Base-by-base conservation (phyloP, 2,113 vertebrate species). In the Microcebus murinus region DNA sequence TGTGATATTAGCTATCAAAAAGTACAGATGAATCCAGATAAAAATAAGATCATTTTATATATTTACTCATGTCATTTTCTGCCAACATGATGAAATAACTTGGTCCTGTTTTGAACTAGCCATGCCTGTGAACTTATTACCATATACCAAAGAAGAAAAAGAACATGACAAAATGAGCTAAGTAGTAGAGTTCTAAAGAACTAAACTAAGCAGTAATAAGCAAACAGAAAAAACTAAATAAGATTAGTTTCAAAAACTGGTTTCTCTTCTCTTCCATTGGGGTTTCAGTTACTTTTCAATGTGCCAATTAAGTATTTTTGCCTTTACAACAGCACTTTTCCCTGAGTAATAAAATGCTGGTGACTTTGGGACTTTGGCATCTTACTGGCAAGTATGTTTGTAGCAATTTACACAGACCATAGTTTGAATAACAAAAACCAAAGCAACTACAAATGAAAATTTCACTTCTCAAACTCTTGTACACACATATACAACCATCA, bases 401-500 rank as follows among this genome's bases (percentile, higher is more conserved):
- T 17, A 76, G 45, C 10, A 67, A 70, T 74, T 82, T 71, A 82
- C 10, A 31, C 10, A 86, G 29, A 74, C 1, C 50, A 8, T 27
- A 68, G 15, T 70, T 79, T 61, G 45, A 91, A 6, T 29, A 55
- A 31, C 4, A 59, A 52, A 71, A 85, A 55, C 87, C 34, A 95
- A 95, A 17, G 91, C 91, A 96, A 71, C 9, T 90, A 77, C 61
- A 97, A 97, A 90, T 84, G 89, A 84, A 96, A 94, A 96, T 14
- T 45, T 20, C 52, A 61, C 90, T 95, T 83, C 34, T 90, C 34
- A 0, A 14, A 57, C 23, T 70, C 97, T 96, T 96, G 92, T 91
- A 94, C 82, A 97, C 31, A 36, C 36, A 61, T 86, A 90, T 18
- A 86, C 63, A 89, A 96, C 91, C 36, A 67, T 12, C 0, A 3